phyloP scores from a whole-genome alignment of 1,140 invertebrate species.

The Diachasmimorpha longicaudata region DNA sequence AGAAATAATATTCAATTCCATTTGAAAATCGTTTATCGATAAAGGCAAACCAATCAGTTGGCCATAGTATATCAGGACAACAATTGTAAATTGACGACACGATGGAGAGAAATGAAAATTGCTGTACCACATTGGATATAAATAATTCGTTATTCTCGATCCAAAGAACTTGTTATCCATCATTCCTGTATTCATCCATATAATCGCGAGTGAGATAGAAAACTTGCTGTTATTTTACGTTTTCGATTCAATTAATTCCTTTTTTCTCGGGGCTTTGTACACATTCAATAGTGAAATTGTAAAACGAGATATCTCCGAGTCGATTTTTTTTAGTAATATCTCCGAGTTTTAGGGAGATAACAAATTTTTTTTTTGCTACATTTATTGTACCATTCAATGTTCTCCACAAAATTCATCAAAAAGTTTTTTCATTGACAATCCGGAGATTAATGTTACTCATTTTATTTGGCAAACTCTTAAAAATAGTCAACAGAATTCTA shows the following conservation, averaged over 20 bases:
- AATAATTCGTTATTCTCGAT: background rate
- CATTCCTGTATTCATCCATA: background rate
- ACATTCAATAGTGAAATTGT: too few species aligned
- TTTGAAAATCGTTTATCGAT: background rate
- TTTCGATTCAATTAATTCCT: constrained; percentile 2
- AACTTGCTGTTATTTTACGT: background rate
- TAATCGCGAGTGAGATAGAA: background rate
- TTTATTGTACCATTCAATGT: too few species aligned
- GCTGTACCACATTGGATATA: background rate
- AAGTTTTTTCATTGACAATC: too few species aligned
- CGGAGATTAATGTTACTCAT: too few species aligned
- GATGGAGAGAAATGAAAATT: background rate
- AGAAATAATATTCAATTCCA: background rate
- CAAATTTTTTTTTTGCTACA: too few species aligned
- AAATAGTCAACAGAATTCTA: too few species aligned
- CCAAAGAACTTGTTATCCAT: background rate
- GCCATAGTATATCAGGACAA: background rate
- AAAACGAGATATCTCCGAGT: too few species aligned
- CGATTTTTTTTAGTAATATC: too few species aligned
- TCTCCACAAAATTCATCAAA: too few species aligned
- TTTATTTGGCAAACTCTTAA: too few species aligned
- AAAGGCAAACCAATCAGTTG: background rate
- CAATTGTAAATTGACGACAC: background rate
- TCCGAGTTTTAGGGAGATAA: too few species aligned
- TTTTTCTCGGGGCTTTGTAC: background rate